These are phyloP conservation scores for Coreius guichenoti DNA, from an alignment of 2,797 vertebrate genomes.

Conservation along the genomic window DNA sequence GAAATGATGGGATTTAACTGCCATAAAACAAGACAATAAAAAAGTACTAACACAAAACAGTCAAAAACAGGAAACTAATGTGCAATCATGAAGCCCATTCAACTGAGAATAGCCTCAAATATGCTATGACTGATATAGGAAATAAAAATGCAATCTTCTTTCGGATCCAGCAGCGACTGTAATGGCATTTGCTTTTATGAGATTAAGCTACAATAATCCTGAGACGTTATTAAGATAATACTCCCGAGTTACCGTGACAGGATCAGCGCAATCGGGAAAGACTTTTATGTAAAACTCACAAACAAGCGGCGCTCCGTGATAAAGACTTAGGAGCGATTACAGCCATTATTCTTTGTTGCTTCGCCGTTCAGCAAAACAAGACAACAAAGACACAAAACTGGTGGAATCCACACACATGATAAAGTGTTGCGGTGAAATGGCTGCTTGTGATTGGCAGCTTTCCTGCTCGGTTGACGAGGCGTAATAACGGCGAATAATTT, in stretches of 20 bases:
- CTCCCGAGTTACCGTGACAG: constrained; percentile 33
- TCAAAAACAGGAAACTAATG: constrained; percentile 7
- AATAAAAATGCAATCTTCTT: constrained; percentile 47
- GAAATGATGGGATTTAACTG: constrained; percentile 23
- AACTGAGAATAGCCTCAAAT: constrained; percentile 31
- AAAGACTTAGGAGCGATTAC: neutral
- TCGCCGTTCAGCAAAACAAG: neutral
- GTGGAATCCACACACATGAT: neutral
- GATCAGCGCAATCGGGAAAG: constrained; percentile 16
- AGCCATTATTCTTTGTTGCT: neutral
- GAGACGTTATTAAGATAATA: constrained; percentile 47
- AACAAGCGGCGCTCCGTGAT: neutral
- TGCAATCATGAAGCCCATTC: constrained; percentile 8
- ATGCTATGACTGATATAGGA: constrained; percentile 34
- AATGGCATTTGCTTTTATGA: constrained; percentile 51
- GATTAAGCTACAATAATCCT: constrained; percentile 46
- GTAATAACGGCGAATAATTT: constrained; percentile 24
- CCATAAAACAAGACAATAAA: constrained; percentile 44
- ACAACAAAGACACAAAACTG: neutral
- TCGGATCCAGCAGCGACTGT: constrained; percentile 35
- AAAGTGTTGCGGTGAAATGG: neutral
- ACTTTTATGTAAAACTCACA: constrained; percentile 28
- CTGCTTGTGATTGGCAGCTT: constrained; percentile 24
- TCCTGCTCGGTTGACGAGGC: neutral
- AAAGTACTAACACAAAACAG: constrained; percentile 8